Base-by-base conservation (phyloP, 2,797 vertebrate species). In the Danio jaintianensis region DNA sequence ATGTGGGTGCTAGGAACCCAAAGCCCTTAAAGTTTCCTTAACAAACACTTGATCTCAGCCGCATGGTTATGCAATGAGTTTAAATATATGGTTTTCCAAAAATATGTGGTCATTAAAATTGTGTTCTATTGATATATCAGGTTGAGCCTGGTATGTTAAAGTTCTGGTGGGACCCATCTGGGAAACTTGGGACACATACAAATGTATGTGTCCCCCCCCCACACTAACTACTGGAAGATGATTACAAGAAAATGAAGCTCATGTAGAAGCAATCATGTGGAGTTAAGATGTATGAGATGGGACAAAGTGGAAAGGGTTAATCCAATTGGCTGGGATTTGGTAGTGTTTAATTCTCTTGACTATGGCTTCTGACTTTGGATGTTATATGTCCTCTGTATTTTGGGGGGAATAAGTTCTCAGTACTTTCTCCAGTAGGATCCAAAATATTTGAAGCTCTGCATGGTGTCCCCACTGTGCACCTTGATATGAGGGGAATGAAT, bases 251-350 rank as follows among this genome's bases (percentile, higher is more conserved):
- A 75, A 64, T 7, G 47, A 79, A 15, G 38, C 62, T 81, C 74
- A 59, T 7, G 80, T 75, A 72, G 79, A 84, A 81, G 68, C 79
- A 83, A 84, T 89, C 82, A 81, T 76, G 77, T 83, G 69, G 58
- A 82, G 67, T 40, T 40, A 78, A 77, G 47, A 75, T 84, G 7
- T 43, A 29, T 77, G 82, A 75, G 9, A 12, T 45, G 13, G 36
- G n/a, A 62, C 52, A 62, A 70, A 83, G 67, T 87, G 88, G 80
- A 79, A 87, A 88, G 85, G 88, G 88, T 91, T 91, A 91, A 92
- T 90, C 87, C 83, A 16, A 80, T 86, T 83, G 88, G 13, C 63
- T 56, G 68, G 84, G 83, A 88, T 90, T 89, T 88, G 83, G 63
- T 43, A 13, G 38, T 11, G 4, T 62, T 63, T 29, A 29, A 71